Evolutionary conservation across 23 tunicate genomes (phyloP).

Genomic region (Diplosoma virens): DNA sequence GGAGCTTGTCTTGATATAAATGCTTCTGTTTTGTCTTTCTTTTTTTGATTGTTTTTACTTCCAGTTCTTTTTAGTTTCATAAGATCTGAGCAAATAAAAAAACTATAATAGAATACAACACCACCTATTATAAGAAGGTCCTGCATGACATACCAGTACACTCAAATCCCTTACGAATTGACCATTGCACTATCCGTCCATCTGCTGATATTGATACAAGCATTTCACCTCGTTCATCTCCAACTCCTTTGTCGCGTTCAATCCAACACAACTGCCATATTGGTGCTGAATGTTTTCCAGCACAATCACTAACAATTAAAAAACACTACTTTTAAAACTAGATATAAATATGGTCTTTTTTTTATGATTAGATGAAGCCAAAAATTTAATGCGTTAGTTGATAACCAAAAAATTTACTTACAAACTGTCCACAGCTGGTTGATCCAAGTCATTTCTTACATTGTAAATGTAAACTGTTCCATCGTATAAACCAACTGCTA

Average conservation of each 20-base stretch:
- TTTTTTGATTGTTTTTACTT: conserved; percentile 67
- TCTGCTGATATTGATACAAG: conserved; percentile 93
- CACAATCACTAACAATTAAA: conserved; percentile 56
- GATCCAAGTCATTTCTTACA: conserved; percentile 57
- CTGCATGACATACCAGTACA: conserved; percentile 57
- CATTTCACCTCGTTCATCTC: conserved; percentile 82
- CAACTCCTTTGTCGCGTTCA: conserved; percentile 82
- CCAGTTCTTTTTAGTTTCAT: conserved; percentile 94
- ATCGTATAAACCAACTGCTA: conserved; percentile 90
- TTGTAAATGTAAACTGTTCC: conserved; percentile 93
- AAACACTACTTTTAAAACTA: background rate
- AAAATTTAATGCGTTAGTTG: background rate
- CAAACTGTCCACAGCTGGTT: conserved; percentile 91
- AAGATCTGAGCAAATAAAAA: conserved; percentile 59
- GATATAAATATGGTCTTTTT: background rate
- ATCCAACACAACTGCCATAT: conserved; percentile 95
- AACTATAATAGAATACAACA: background rate
- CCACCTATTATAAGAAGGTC: background rate
- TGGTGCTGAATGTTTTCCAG: conserved; percentile 90
- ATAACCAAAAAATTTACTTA: conserved; percentile 11
- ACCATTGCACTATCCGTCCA: conserved; percentile 98
- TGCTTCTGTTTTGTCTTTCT: conserved; percentile 88
- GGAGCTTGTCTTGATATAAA: conserved; percentile 94
- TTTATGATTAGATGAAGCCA: background rate
- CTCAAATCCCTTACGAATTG: conserved; percentile 97